Percentiles rank a stretch among this genome's conserved stretches.
Conservation (phyloP, 2,797 vertebrate genomes). For the Zenarchopterus dispar region DNA sequence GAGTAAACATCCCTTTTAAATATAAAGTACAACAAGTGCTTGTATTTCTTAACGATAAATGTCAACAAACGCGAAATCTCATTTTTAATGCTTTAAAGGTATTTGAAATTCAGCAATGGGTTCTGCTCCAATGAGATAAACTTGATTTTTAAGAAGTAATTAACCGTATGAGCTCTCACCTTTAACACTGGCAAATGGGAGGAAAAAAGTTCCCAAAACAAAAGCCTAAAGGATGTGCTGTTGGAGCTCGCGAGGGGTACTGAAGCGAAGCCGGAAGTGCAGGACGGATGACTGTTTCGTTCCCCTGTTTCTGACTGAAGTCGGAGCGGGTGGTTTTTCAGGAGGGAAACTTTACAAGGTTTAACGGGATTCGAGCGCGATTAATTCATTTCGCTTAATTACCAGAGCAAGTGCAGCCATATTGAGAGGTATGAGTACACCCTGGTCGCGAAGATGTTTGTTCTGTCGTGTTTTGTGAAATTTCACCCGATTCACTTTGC, state of each 20-base stretch:
- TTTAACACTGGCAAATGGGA: no score
- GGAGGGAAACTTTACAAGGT: conserved; percentile 88
- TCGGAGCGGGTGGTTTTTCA: conserved; percentile 86
- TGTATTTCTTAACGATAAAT: no score
- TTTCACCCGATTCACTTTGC: conserved; percentile 75
- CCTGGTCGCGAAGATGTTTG: neutral
- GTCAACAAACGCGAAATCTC: no score
- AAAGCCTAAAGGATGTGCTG: no score
- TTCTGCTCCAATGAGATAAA: no score
- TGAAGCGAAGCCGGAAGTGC: conserved; percentile 73
- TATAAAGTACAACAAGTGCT: neutral
- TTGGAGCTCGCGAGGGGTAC: conserved; percentile 17
- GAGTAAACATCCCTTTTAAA: neutral
- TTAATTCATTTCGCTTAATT: conserved; percentile 67
- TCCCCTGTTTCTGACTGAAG: conserved; percentile 68
- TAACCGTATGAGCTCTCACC: no score
- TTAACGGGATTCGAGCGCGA: conserved; percentile 82
- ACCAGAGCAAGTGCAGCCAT: conserved; percentile 65
- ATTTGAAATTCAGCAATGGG: no score
- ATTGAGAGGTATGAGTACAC: conserved; percentile 72
- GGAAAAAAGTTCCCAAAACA: no score
- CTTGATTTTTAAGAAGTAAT: no score
- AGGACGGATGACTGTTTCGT: conserved; percentile 29
- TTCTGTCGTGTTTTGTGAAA: conserved; percentile 60
- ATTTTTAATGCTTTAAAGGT: no score